These are phyloP conservation scores for Cinclus mexicanus DNA, from an alignment of 2,113 vertebrate species.

Conservation along the genomic window DNA sequence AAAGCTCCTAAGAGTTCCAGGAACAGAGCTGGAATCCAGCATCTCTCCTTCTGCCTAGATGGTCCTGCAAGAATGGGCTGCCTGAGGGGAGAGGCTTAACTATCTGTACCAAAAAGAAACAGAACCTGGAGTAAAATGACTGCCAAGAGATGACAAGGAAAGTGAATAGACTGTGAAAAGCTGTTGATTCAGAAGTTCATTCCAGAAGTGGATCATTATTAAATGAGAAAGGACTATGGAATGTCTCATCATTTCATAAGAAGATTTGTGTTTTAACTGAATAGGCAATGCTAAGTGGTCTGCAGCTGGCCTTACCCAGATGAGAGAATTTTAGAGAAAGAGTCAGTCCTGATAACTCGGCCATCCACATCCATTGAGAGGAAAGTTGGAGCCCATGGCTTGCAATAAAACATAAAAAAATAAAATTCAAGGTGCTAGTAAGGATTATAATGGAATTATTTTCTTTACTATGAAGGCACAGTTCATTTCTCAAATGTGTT, in stretches of 20 bases:
- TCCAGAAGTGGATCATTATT: not conserved
- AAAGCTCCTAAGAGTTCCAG: not conserved
- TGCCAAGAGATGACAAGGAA: not conserved
- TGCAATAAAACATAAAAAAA: constrained; percentile 58
- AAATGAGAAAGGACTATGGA: not conserved
- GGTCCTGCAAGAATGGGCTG: not conserved
- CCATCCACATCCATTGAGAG: constrained; percentile 91
- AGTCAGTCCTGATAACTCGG: constrained; percentile 87
- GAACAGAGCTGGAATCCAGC: not conserved
- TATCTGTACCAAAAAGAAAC: not conserved
- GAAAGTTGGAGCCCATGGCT: constrained; percentile 86
- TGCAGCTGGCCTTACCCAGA: constrained; percentile 81
- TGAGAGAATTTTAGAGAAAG: constrained; percentile 92
- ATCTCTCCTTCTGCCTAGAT: not conserved
- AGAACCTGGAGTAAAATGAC: not conserved
- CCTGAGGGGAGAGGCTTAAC: not conserved
- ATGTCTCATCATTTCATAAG: not conserved
- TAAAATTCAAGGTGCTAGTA: constrained; percentile 2
- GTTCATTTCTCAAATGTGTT: not conserved
- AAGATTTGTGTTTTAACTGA: not conserved
- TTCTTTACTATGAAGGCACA: not conserved
- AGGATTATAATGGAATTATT: not conserved
- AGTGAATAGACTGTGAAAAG: not conserved
- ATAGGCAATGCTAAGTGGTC: not conserved
- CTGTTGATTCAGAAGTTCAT: not conserved